Base-by-base conservation (phyloP, 2,113 vertebrate genomes). In the Phrynosoma blainvillii region DNA sequence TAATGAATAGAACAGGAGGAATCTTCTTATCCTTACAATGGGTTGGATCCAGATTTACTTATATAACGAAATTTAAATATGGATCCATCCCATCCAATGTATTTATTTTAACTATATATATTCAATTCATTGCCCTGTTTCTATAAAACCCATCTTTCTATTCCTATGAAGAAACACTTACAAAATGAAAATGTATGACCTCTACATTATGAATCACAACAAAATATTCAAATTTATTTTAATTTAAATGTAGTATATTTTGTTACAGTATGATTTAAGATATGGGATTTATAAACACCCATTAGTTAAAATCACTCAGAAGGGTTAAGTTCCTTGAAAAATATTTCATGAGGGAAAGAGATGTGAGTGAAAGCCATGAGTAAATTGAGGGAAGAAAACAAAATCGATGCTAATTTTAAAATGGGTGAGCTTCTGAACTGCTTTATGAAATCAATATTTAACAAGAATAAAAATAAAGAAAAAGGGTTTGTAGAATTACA, bases 321-420 rank as follows among this genome's bases (percentile, higher is more conserved):
- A 81, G 91, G 11, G 59, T 81, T 91, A 93, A 86, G 66, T 82
- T 30, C 2, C 77, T 79, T 86, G 85, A 47, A 23, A 47, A 87
- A 74, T 90, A 1, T 71, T 52, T 89, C 42, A 93, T 52, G 83
- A 89, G 30, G 66, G 93, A 92, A 89, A 89, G 86, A 82, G 88
- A 93, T 27, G 11, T 3, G 88, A 79, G 92, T 88, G 79, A 85
- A 14, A 54, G 93, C 93, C 16, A 1, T 62, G 92, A 94, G 85
- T 93, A 93, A 96, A 95, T 86, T 18, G 52, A 93, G 54, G 47
- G 54, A 93, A 83, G 54, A 54, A 86, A 95, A 84, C 88, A 92
- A 96, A 95, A 96, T 94, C 92, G 95, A 92, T 91, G 82, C 91
- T 87, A n/a, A 84, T 88, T 92, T 87, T 94, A 83, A 95, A 96